These are phyloP conservation scores for Cnemophilus loriae DNA, from an alignment of 2,113 vertebrate genomes.

Conservation along the genomic window DNA sequence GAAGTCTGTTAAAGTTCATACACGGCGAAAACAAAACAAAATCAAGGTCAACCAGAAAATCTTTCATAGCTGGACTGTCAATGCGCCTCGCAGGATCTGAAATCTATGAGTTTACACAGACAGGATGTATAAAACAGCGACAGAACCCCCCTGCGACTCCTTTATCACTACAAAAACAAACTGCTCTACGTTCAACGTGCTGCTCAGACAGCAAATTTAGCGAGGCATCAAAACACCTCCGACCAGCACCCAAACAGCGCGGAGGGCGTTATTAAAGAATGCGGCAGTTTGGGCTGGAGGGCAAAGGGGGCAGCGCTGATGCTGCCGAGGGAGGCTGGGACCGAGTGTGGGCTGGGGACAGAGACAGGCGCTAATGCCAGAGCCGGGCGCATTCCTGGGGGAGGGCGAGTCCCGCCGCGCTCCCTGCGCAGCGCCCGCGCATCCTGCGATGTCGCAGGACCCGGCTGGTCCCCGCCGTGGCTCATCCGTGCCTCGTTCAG, in stretches of 20 bases:
- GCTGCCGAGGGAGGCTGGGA: slow-evolving; percentile 5
- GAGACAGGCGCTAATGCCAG: slow-evolving; percentile 3
- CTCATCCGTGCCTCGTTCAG: background rate
- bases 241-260: background rate
- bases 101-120: background rate
- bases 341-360: background rate
- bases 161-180: slow-evolving; percentile 26
- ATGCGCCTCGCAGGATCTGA: background rate
- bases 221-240: background rate
- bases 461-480: background rate
- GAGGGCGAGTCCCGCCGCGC: background rate
- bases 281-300: background rate
- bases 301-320: background rate
- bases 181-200: background rate
- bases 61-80: slow-evolving; percentile 16
- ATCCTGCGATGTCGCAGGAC: background rate
- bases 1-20: slow-evolving; percentile 61
- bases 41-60: slow-evolving; percentile 56
- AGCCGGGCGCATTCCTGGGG: slow-evolving; percentile 10
- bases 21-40: slow-evolving; percentile 32
- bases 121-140: background rate
- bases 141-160: background rate
- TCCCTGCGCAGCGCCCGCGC: background rate
- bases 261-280: background rate
- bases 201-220: background rate